phyloP scores from a whole-genome alignment of 23 tunicate species.

The Clavelina lepadiformis region DNA sequence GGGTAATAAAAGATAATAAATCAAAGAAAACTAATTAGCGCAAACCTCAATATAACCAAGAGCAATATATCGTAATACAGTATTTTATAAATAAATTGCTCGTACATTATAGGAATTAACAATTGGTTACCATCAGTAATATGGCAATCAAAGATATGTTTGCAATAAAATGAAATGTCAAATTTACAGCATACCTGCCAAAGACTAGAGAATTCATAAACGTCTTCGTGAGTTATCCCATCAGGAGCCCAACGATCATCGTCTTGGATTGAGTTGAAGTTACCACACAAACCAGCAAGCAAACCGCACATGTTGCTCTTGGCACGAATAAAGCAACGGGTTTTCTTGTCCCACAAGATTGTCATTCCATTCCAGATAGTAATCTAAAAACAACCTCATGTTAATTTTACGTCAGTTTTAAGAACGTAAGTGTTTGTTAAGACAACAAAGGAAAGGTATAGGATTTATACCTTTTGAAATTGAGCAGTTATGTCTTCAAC shows the following conservation, averaged over 20 bases:
- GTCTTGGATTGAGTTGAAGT: constrained; percentile 91
- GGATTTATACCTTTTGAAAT: constrained; percentile 87
- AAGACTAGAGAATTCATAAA: constrained; percentile 87
- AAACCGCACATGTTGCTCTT: constrained; percentile 85
- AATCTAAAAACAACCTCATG: constrained; percentile 27
- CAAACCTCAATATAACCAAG: too few species aligned
- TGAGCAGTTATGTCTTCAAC: constrained; percentile 88
- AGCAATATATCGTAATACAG: too few species aligned
- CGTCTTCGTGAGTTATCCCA: constrained; percentile 98
- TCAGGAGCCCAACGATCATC: constrained; percentile 97
- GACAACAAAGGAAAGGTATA: neutral
- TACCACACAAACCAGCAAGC: constrained; percentile 95
- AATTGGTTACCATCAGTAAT: too few species aligned
- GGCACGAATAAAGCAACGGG: constrained; percentile 84
- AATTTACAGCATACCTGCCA: constrained; percentile 75
- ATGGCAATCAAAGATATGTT: neutral
- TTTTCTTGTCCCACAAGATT: constrained; percentile 87
- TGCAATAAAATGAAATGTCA: neutral
- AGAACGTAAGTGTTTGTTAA: neutral
- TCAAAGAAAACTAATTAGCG: too few species aligned
- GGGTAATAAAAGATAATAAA: too few species aligned
- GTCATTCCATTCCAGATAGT: constrained; percentile 99
- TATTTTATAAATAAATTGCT: too few species aligned
- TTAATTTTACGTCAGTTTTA: neutral
- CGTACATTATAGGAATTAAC: too few species aligned